phyloP scores from a whole-genome alignment of 2,113 vertebrate species.

The Amazona vittata region DNA sequence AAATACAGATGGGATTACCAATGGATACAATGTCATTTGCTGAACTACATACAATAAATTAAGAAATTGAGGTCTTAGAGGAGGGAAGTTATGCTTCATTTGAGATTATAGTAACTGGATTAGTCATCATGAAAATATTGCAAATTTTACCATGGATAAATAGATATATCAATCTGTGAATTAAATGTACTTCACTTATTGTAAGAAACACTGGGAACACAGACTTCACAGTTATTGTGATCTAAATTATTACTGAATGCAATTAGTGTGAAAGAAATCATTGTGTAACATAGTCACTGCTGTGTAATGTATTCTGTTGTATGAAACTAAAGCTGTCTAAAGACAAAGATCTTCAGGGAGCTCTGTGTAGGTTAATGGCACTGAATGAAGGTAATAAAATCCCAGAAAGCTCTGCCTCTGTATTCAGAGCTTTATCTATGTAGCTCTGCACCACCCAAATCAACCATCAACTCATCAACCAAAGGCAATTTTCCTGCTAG shows the following conservation, averaged over 20 bases:
- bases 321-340: not conserved
- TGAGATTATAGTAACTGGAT: not conserved
- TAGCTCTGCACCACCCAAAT: not conserved
- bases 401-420: not conserved
- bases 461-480: not conserved
- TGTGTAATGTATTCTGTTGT: not conserved
- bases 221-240: not conserved
- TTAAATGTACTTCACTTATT: not conserved
- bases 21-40: not conserved
- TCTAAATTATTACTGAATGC: not conserved
- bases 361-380: not conserved
- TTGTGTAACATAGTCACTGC: not conserved
- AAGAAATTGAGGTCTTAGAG: not conserved
- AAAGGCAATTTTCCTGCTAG: not conserved
- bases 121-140: not conserved
- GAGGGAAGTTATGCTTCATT: not conserved
- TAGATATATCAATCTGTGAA: not conserved
- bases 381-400: not conserved
- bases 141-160: not conserved
- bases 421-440: not conserved
- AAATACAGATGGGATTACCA: not conserved
- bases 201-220: not conserved
- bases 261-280: not conserved
- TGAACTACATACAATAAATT: not conserved
- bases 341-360: not conserved